Evolutionary conservation across 2,888 invertebrate genomes (phyloP), one percentile per base, ranked within the genome.

Genomic region (Mythimna loreyi): DNA sequence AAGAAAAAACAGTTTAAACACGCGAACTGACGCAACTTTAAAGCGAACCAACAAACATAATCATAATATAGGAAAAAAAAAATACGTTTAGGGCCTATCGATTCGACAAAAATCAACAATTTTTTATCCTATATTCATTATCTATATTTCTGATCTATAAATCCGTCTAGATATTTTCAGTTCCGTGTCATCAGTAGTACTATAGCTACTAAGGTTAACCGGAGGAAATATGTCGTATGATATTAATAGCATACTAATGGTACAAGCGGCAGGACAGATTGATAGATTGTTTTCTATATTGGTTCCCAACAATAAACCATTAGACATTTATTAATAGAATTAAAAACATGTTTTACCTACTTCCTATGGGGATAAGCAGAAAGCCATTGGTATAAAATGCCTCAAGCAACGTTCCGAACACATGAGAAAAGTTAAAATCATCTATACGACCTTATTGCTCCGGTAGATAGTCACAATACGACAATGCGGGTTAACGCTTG

Each of bases 211-310:
- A 49, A 74, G 58, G 58, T 67, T 45, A 55, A 11, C n/a, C 9
- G 36, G n/a, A 75, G 59, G 67, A 75, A 59, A 53, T 45, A 16
- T 33, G 6, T 19, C 45, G 2, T 43, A 21, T 43, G 28, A 13
- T 74, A 58, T 67, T 45, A 55, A 59, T 59, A 75, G 28, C 23
- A 50, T 45, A 50, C 28, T 60, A 59, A 59, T 72, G 23, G 21
- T 16, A 19, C 23, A 55, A 13, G 16, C 4, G 36, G 1, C 19
- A 36, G 23, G 21, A 25, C 11, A 66, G 28, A 52, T 25, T 40
- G 8, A 25, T 59, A 21, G 21, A 74, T 67, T 67, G 52, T 55
- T 7, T 72, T 66, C 66, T 40, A 25, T 55, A 57, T 47, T 53
- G 25, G 53, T 5, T 74, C 40, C n/a, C 7, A 45, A 45, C 56